A percentile compares a stretch with the other conserved stretches of the same genome.
Conservation (phyloP, 2,797 vertebrate genomes). For the Xerus rutilus region DNA sequence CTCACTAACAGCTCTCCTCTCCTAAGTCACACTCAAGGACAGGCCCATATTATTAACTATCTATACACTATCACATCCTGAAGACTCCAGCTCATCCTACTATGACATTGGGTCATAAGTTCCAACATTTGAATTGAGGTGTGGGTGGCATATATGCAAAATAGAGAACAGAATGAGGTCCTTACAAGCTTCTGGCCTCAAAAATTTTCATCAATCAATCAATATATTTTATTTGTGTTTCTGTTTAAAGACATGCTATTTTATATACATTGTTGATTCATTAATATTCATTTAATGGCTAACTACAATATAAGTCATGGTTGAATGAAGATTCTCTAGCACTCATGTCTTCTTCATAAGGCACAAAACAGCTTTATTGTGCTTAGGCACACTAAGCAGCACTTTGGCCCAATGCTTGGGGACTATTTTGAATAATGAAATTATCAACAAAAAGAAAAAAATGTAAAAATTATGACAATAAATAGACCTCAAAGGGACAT, state of each 20-base stretch:
- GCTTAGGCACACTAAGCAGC: not conserved
- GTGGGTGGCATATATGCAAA: not conserved
- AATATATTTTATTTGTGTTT: not conserved
- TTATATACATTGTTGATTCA: not conserved
- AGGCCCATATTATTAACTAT: too few relatives aligned
- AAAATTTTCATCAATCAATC: not conserved
- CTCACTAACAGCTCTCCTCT: too few relatives aligned
- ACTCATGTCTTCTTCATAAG: not conserved
- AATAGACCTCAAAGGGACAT: not conserved
- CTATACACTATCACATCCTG: not conserved
- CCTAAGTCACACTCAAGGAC: too few relatives aligned
- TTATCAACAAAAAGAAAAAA: slow-evolving; percentile 4
- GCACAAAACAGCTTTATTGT: too few relatives aligned
- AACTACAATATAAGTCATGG: not conserved
- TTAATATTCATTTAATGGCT: not conserved
- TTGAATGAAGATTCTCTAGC: not conserved
- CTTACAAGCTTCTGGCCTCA: not conserved
- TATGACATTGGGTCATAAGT: not conserved
- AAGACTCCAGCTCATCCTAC: not conserved
- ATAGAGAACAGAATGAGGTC: not conserved
- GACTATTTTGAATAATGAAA: not conserved
- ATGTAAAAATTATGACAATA: not conserved
- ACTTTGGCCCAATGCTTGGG: not conserved
- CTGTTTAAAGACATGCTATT: not conserved
- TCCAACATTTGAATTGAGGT: too few relatives aligned